These are phyloP conservation scores for Calameuta idolon DNA, from an alignment of 2,888 invertebrate species.

Conservation along the genomic window DNA sequence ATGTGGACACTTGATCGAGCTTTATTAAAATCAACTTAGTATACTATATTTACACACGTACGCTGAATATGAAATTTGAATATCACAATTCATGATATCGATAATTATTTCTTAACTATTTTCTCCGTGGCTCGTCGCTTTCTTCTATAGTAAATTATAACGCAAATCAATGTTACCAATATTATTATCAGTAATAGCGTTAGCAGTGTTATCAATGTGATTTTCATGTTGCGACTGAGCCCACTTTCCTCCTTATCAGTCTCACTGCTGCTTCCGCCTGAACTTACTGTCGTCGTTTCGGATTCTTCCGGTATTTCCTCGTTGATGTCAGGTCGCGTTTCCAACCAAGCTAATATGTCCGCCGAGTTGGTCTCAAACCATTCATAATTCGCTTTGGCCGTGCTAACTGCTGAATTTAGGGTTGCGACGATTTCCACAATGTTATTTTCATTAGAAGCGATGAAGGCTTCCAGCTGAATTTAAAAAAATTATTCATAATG, in stretches of 20 bases:
- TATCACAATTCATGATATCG: not conserved
- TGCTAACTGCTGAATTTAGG: slow-evolving; percentile 15
- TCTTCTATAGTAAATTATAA: not conserved
- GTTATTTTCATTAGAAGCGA: not conserved
- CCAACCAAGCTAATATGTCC: not conserved
- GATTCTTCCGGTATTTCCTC: not conserved
- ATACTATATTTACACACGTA: not conserved
- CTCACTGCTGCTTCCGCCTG: too few species aligned
- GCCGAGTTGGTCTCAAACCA: slow-evolving; percentile 16
- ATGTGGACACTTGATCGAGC: not conserved
- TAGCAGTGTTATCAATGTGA: not conserved
- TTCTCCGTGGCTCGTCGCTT: not conserved
- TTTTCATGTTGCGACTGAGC: not conserved
- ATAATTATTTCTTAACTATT: not conserved
- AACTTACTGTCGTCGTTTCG: too few species aligned
- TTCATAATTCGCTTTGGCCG: not conserved
- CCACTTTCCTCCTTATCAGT: not conserved
- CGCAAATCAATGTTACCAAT: not conserved
- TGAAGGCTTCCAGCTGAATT: slow-evolving; percentile 36
- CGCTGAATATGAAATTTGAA: not conserved
- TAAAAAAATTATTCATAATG: not conserved
- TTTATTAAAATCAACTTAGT: not conserved
- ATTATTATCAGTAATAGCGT: not conserved
- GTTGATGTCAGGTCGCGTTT: not conserved
- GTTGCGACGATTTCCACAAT: slow-evolving; percentile 1